Base-by-base conservation (phyloP, 2,113 vertebrate genomes). In the Ellobius talpinus region DNA sequence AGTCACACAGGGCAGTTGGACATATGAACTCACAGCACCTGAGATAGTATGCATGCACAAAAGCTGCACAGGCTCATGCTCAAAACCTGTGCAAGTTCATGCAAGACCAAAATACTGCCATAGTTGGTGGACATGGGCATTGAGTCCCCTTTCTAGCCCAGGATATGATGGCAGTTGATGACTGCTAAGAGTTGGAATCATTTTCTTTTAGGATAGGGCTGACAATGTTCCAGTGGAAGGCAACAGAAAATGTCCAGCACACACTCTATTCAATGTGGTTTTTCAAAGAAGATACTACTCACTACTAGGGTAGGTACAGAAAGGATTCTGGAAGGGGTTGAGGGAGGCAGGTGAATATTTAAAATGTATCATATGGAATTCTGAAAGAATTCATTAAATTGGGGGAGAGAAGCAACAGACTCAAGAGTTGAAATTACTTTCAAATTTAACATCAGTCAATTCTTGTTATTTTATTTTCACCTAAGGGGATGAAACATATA, bases 231-330 rank as follows among this genome's bases (percentile, higher is more conserved):
- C 79, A 61, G 55, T 61, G n/a, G 12, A 84, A 84, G n/a, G 55
- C n/a, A 61, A 84, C 23, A 39, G 36, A 61, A 42, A 61, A 61
- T 84, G 36, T 42, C 12, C n/a, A 26, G 12, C 79, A 61, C n/a
- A 84, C 3, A 61, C 55, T 42, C 4, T 39, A 24, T 82, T 39
- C 7, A 84, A 17, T 42, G 13, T 63, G 24, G 0, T 13, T 63
- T 42, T n/a, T 29, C 0, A 16, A 42, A 29, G 13, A 42, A 24
- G 12, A 29, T 82, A 4, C 7, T 39, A 63, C 1, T 23, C 61
- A 4, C 7, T 39, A 63, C 1, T 23, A 26, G 23, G 1, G 24
- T 16, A 16, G 55, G 12, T 17, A 61, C 1, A 2, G 7, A 63
- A 61, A 84, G 55, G n/a, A n/a, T 63, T 84, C 24, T 29, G 24